Percentiles rank a stretch among this genome's conserved stretches.
phyloP scores from a whole-genome alignment of 35 echinoderm and acorn worm species.

The Ophioderma brevispina region DNA sequence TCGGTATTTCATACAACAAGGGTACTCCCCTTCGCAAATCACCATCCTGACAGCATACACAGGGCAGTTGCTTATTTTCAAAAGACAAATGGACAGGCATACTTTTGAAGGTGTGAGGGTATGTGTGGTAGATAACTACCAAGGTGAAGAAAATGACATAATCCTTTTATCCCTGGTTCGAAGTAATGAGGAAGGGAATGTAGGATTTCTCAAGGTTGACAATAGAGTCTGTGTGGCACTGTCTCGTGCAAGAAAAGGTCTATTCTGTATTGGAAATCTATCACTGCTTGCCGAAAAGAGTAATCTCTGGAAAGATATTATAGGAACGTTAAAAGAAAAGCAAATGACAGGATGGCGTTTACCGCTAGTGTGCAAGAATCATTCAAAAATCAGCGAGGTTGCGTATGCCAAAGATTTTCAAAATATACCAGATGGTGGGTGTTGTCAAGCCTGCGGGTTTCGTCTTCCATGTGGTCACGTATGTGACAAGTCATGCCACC shows the following conservation, averaged over 20 bases:
- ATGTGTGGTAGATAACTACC: conserved; percentile 50
- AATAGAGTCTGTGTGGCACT: conserved; percentile 88
- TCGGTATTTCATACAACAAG: conserved; percentile 70
- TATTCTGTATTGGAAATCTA: conserved; percentile 92
- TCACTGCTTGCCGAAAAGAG: conserved; percentile 50
- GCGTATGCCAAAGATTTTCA: conserved; percentile 52
- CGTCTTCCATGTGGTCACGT: conserved; percentile 78
- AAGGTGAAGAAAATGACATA: conserved; percentile 85
- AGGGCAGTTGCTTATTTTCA: conserved; percentile 45
- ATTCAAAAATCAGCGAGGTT: conserved; percentile 48
- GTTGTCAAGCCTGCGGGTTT: conserved; percentile 43
- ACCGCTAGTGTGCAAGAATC: conserved; percentile 58
- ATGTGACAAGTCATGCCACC: conserved; percentile 70
- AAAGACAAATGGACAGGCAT: neutral
- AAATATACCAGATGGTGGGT: conserved; percentile 71
- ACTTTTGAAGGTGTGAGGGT: conserved; percentile 35
- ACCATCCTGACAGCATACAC: conserved; percentile 66
- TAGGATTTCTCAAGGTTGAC: conserved; percentile 82
- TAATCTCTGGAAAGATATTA: conserved; percentile 80
- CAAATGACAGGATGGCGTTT: conserved; percentile 36
- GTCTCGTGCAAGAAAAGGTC: conserved; percentile 84
- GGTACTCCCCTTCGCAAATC: conserved; percentile 50
- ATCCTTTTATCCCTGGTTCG: conserved; percentile 81
- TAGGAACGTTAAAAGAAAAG: neutral
- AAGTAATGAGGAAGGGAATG: conserved; percentile 78